These are phyloP conservation scores for Pherbina coryleti DNA, from an alignment of 2,888 invertebrate genomes.

Conservation along the genomic window DNA sequence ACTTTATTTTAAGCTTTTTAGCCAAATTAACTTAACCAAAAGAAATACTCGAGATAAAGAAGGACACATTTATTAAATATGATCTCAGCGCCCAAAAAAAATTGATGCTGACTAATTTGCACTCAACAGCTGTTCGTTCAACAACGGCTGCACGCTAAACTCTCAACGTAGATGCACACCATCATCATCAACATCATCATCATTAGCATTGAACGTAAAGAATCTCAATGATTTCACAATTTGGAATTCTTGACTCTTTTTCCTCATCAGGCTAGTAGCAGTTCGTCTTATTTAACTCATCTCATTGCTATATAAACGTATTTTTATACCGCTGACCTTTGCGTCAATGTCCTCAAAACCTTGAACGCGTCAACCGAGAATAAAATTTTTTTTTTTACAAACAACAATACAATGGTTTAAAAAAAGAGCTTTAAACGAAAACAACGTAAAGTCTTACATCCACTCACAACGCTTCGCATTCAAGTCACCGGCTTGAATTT, in stretches of 20 bases:
- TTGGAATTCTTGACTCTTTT: not conserved
- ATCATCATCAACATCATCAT: not conserved
- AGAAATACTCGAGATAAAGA: not conserved
- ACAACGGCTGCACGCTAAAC: not conserved
- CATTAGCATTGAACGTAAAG: not conserved
- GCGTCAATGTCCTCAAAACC: conserved; percentile 38
- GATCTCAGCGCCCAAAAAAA: conserved; percentile 13
- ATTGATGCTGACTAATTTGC: conserved; percentile 12
- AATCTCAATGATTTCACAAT: no score
- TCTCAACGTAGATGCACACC: not conserved
- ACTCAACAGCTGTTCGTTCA: conserved; percentile 5
- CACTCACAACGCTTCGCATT: not conserved
- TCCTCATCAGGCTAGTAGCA: not conserved
- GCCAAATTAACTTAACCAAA: not conserved
- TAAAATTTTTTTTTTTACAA: conserved; percentile 6
- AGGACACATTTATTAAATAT: not conserved
- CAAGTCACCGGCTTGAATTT: not conserved
- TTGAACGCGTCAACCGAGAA: conserved; percentile 29
- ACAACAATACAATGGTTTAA: not conserved
- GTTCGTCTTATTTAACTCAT: conserved; percentile 3
- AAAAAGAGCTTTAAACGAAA: not conserved
- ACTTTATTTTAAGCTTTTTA: not conserved
- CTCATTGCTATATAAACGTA: conserved; percentile 18
- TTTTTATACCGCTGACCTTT: conserved; percentile 33
- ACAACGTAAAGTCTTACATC: conserved; percentile 14